These are phyloP conservation scores for Pterois miles DNA, from an alignment of 2,797 vertebrate genomes.

Conservation along the genomic window DNA sequence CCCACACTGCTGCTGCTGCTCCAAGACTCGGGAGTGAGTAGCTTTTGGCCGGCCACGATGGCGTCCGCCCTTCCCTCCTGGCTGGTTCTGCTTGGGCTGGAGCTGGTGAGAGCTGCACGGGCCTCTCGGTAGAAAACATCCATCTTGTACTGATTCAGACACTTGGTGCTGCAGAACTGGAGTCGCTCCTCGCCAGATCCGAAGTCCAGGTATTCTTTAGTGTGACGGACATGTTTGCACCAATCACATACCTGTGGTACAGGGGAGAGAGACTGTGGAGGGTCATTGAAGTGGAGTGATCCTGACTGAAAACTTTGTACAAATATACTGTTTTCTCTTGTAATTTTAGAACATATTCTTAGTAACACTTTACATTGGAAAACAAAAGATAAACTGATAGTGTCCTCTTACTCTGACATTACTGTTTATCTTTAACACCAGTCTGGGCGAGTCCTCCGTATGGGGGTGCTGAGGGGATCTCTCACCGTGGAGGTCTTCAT, in stretches of 20 bases:
- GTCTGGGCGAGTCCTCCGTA: slow-evolving; percentile 78
- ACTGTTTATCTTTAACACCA: slow-evolving; percentile 83
- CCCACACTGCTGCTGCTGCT: slow-evolving; percentile 79
- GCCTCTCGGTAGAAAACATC: slow-evolving; percentile 99
- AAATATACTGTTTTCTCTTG: slow-evolving; percentile 22
- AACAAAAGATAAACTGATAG: slow-evolving; percentile 50
- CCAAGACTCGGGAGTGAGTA: slow-evolving; percentile 99
- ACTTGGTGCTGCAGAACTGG: slow-evolving; percentile 99
- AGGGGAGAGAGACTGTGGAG: slow-evolving; percentile 81
- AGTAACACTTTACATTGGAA: slow-evolving; percentile 21
- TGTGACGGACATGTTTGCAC: slow-evolving; percentile 99
- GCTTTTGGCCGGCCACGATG: slow-evolving; percentile 85
- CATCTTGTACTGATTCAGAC: slow-evolving; percentile 99
- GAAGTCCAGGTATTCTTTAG: slow-evolving; percentile 99
- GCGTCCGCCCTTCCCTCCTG: slow-evolving; percentile 89
- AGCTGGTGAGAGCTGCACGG: slow-evolving; percentile 94
- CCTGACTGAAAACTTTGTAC: background rate
- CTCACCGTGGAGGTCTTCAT: slow-evolving; percentile 80
- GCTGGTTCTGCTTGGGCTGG: slow-evolving; percentile 88
- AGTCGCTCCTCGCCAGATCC: slow-evolving; percentile 96
- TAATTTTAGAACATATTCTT: slow-evolving; percentile 11
- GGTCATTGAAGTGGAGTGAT: slow-evolving; percentile 61
- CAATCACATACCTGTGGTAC: slow-evolving; percentile 96
- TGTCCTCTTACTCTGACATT: slow-evolving; percentile 80
- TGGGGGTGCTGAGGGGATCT: slow-evolving; percentile 79